A percentile compares a stretch with the other conserved stretches of the same genome.
These are phyloP conservation scores for Edolisoma coerulescens DNA, from an alignment of 2,113 vertebrate species.

Conservation along the genomic window DNA sequence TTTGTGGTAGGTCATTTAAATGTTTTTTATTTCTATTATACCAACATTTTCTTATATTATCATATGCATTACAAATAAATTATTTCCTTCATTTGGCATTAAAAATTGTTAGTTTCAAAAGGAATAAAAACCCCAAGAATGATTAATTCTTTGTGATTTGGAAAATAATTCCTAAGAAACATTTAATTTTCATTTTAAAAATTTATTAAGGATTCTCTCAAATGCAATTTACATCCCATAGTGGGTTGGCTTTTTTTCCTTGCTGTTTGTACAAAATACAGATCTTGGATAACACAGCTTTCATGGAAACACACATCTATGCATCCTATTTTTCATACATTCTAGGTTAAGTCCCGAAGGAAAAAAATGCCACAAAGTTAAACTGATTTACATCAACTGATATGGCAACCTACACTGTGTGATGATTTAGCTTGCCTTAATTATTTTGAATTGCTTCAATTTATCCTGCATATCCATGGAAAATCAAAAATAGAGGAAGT, in stretches of 20 bases:
- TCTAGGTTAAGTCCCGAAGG: background rate
- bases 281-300: background rate
- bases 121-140: background rate
- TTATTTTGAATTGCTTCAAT: background rate
- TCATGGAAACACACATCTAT: background rate
- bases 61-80: background rate
- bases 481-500: background rate
- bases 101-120: background rate
- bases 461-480: background rate
- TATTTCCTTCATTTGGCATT: background rate
- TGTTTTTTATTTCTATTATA: background rate
- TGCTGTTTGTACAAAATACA: background rate
- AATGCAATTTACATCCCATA: background rate
- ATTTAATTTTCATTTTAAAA: slow-evolving; percentile 12
- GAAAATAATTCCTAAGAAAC: background rate
- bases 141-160: background rate
- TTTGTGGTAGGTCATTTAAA: background rate
- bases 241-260: background rate
- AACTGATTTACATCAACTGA: background rate
- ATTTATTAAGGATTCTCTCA: background rate
- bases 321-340: background rate
- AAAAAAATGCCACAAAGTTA: background rate
- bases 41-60: background rate
- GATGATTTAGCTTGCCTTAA: background rate
- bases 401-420: background rate